Percentiles rank a stretch among this genome's conserved stretches.
Evolutionary conservation across 1,140 invertebrate genomes (phyloP).

Genomic region (Gyrodactylus bullatarudis): DNA sequence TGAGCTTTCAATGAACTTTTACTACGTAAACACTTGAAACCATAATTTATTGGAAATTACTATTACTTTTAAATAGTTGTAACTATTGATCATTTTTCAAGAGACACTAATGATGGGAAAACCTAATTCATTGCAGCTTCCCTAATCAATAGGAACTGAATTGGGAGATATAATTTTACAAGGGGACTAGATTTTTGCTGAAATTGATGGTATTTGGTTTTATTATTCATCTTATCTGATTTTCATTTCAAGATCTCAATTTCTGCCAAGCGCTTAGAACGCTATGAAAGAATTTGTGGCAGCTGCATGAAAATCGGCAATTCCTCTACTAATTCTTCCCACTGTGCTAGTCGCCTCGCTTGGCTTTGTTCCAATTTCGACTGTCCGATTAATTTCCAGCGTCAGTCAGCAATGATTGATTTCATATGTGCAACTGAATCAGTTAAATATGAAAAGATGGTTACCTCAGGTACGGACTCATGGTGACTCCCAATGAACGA

Average conservation of each 20-base stretch:
- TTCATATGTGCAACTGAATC: not conserved
- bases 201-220: not conserved
- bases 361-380: not conserved
- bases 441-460: not conserved
- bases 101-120: not conserved
- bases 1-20: too few relatives aligned
- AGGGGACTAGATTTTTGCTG: not conserved
- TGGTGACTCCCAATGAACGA: too few relatives aligned
- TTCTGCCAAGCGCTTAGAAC: not conserved
- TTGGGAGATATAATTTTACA: too few relatives aligned
- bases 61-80: too few relatives aligned
- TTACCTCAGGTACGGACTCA: not conserved
- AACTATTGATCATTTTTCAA: not conserved
- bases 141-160: too few relatives aligned
- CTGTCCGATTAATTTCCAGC: not conserved
- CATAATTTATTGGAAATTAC: too few relatives aligned
- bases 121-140: not conserved
- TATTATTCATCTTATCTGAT: not conserved
- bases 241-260: not conserved
- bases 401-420: not conserved
- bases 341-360: not conserved
- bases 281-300: not conserved
- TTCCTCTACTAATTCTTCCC: not conserved
- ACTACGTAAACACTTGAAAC: too few relatives aligned
- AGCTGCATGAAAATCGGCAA: not conserved